These are phyloP conservation scores for Sinelater perroti DNA, from an alignment of 2,888 invertebrate species.

Conservation along the genomic window DNA sequence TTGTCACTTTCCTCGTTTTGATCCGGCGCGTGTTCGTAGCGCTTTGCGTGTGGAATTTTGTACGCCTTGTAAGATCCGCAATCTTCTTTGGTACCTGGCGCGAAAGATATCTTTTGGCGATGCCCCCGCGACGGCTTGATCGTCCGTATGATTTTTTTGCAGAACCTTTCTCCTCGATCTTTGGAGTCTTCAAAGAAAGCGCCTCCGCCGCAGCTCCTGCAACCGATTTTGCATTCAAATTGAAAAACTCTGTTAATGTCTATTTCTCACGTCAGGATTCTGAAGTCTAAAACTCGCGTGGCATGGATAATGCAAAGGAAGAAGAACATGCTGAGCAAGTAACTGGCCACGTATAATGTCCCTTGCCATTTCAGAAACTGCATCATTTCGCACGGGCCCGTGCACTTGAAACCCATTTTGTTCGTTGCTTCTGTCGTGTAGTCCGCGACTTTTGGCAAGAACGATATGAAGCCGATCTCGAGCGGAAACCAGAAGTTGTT, in stretches of 20 bases:
- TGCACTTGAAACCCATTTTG: slow-evolving; percentile 42
- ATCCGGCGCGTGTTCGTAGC: too few relatives aligned
- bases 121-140: background rate
- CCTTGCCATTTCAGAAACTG: slow-evolving; percentile 46
- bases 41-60: too few relatives aligned
- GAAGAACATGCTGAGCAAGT: slow-evolving; percentile 50
- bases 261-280: slow-evolving; percentile 41
- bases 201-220: background rate
- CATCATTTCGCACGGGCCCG: slow-evolving; percentile 37
- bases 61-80: background rate
- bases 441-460: slow-evolving; percentile 46
- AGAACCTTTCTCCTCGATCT: background rate
- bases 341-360: slow-evolving; percentile 48
- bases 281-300: slow-evolving; percentile 45
- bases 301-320: slow-evolving; percentile 43
- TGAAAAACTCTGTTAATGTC: background rate
- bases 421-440: slow-evolving; percentile 43
- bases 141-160: background rate
- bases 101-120: background rate
- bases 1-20: too few relatives aligned
- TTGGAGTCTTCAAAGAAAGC: background rate
- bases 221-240: background rate
- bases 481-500: slow-evolving; percentile 58
- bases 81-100: background rate
- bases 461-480: slow-evolving; percentile 46